These are phyloP conservation scores for Azemiops feae DNA, from an alignment of 2,113 vertebrate species.

Conservation along the genomic window DNA sequence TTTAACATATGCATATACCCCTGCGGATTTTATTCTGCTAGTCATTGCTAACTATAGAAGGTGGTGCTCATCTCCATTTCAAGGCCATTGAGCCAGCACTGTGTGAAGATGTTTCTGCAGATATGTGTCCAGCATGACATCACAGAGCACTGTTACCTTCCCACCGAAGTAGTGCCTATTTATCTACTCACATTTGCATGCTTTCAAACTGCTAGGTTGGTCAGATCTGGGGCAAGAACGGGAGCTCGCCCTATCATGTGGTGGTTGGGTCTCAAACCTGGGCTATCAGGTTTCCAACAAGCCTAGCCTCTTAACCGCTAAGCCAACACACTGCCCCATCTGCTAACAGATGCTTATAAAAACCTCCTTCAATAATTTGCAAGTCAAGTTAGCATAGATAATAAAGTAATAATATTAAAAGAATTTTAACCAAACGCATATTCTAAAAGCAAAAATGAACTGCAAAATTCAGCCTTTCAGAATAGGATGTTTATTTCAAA, in stretches of 20 bases:
- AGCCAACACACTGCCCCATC: neutral
- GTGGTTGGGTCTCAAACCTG: neutral
- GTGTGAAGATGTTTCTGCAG: neutral
- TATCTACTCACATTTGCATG: neutral
- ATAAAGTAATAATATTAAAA: conserved; percentile 8
- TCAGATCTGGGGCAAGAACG: neutral
- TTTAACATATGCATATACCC: neutral
- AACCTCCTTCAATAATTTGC: neutral
- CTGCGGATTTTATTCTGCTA: neutral
- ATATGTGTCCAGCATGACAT: neutral
- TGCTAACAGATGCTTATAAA: neutral
- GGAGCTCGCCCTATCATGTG: neutral
- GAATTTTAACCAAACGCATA: neutral
- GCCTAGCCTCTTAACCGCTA: neutral
- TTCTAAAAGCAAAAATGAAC: neutral
- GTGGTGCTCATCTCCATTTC: neutral
- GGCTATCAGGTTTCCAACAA: neutral
- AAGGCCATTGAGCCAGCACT: neutral
- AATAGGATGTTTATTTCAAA: neutral
- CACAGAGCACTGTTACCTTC: neutral
- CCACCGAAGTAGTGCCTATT: neutral
- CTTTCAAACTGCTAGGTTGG: no score
- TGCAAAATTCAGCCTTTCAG: neutral
- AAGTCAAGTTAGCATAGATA: neutral
- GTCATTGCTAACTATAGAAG: neutral